A percentile compares a stretch with the other conserved stretches of the same genome.
phyloP scores from a whole-genome alignment of 1,140 invertebrate genomes.

The Cyclargus thomasi region DNA sequence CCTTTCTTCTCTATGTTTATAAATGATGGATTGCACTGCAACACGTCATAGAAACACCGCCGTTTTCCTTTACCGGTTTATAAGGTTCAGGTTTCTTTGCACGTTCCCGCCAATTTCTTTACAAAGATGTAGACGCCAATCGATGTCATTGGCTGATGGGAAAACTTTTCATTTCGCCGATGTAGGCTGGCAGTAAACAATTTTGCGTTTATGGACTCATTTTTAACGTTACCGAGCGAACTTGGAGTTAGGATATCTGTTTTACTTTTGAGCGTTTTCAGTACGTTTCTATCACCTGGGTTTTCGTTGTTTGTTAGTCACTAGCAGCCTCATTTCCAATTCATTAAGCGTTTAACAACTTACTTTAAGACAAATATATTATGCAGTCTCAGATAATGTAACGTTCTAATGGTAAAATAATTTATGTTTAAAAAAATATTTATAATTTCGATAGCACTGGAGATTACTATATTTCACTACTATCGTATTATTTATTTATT shows the following conservation, averaged over 20 bases:
- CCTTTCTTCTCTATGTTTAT: conserved; percentile 54
- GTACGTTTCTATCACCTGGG: too few species aligned
- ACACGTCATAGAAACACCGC: conserved; percentile 49
- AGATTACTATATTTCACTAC: too few species aligned
- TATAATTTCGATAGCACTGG: too few species aligned
- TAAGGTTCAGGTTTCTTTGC: conserved; percentile 60
- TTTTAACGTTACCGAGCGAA: conserved; percentile 69
- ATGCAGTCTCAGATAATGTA: too few species aligned
- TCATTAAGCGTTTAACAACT: too few species aligned
- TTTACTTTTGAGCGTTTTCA: too few species aligned
- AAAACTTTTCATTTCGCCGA: conserved; percentile 72
- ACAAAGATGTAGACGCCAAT: conserved; percentile 71
- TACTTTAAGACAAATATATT: too few species aligned
- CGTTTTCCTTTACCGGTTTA: conserved; percentile 22
- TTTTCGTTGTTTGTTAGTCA: too few species aligned
- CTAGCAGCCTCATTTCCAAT: too few species aligned
- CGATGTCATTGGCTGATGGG: conserved; percentile 69
- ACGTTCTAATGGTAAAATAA: too few species aligned
- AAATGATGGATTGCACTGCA: conserved; percentile 64
- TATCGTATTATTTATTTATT: too few species aligned
- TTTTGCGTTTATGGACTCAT: conserved; percentile 65
- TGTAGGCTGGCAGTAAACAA: conserved; percentile 62
- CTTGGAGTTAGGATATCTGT: conserved; percentile 32
- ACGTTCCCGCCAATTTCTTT: conserved; percentile 57
- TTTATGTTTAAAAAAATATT: too few species aligned